Conservation (phyloP, 2,888 invertebrate genomes). For the Sesia apiformis region DNA sequence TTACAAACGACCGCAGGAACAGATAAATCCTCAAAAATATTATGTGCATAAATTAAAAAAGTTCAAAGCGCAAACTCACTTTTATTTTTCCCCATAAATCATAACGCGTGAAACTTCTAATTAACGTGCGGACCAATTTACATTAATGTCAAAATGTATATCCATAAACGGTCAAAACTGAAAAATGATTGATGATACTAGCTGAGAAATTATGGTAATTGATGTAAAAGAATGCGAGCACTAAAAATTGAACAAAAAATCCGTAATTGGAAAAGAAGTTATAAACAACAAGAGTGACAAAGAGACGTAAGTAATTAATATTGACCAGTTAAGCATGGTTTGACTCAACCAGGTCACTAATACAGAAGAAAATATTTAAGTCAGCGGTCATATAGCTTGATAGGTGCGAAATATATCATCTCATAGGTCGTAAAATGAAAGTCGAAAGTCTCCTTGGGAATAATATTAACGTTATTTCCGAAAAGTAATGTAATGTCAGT, state of each 20-base stretch:
- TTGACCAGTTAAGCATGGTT: too few relatives aligned
- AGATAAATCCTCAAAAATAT: not conserved
- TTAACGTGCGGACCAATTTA: conserved; percentile 47
- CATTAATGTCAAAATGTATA: conserved; percentile 37
- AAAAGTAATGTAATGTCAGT: too few relatives aligned
- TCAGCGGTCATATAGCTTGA: too few relatives aligned
- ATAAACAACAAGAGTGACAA: too few relatives aligned
- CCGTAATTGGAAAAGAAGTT: too few relatives aligned
- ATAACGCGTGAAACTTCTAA: conserved; percentile 44
- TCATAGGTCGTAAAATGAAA: too few relatives aligned
- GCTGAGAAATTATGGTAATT: conserved; percentile 22
- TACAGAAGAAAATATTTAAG: too few relatives aligned
- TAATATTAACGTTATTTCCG: too few relatives aligned
- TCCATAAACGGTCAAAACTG: conserved; percentile 5
- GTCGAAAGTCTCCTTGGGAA: too few relatives aligned
- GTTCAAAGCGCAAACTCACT: not conserved
- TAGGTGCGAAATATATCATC: too few relatives aligned
- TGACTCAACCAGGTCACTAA: too few relatives aligned
- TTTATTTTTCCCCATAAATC: conserved; percentile 38
- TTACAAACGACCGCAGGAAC: not conserved
- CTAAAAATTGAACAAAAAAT: not conserved
- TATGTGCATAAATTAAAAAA: conserved; percentile 12
- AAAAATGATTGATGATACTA: conserved; percentile 51
- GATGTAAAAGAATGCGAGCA: not conserved
- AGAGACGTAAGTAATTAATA: too few relatives aligned